Percentiles rank a stretch among this genome's conserved stretches.
Conservation (phyloP, 2,797 vertebrate species). For the Columba guinea region DNA sequence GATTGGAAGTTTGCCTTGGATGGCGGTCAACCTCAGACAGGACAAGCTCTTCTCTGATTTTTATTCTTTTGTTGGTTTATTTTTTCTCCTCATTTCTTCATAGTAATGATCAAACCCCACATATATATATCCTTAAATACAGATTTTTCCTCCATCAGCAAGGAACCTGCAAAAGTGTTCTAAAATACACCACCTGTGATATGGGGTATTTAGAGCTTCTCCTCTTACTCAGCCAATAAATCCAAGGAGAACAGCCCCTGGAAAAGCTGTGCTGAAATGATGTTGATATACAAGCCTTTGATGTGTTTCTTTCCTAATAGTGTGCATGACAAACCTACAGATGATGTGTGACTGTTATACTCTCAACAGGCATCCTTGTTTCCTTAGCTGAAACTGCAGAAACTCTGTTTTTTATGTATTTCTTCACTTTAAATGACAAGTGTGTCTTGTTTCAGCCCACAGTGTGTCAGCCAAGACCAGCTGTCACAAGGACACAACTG, state of each 20-base stretch:
- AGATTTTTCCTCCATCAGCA: background rate
- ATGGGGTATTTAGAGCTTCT: background rate
- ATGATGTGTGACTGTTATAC: background rate
- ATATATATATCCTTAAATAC: background rate
- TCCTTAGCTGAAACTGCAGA: background rate
- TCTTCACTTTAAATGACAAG: background rate
- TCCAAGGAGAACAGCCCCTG: background rate
- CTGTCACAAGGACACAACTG: background rate
- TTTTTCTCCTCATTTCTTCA: background rate
- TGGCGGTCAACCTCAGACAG: background rate
- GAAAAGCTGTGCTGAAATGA: background rate
- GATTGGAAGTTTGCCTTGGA: background rate
- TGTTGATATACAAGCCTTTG: background rate
- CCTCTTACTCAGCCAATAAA: background rate
- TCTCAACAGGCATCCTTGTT: background rate
- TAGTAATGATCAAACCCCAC: background rate
- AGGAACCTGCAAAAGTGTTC: background rate
- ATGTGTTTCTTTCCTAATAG: background rate
- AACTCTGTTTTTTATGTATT: background rate
- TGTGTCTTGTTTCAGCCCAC: fast-evolving
- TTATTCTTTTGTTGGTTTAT: background rate
- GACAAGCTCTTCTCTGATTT: background rate
- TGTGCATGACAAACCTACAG: fast-evolving
- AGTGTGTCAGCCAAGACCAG: background rate
- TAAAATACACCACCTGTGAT: background rate